These are phyloP conservation scores for Allygus modestus DNA, from an alignment of 2,888 invertebrate species.

Conservation along the genomic window DNA sequence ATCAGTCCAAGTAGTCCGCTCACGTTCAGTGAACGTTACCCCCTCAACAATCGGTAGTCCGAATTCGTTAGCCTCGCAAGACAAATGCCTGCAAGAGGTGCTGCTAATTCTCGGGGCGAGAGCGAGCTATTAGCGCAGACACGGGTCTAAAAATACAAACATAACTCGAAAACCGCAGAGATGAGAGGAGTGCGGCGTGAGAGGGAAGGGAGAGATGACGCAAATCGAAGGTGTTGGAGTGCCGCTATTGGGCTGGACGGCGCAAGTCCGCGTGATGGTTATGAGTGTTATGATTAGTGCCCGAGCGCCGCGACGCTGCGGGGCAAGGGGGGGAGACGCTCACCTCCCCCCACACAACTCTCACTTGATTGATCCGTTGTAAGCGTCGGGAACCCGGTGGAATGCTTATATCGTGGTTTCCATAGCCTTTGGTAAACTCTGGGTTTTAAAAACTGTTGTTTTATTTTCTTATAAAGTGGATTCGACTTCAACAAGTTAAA, in stretches of 20 bases:
- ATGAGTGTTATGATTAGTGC: constrained; percentile 58
- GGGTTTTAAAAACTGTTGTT: too few species aligned
- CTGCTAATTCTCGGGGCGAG: constrained; percentile 24
- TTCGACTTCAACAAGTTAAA: too few species aligned
- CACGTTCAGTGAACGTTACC: too few species aligned
- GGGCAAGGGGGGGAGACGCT: neutral
- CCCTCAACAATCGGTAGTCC: too few species aligned
- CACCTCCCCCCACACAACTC: neutral
- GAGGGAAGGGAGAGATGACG: constrained; percentile 41
- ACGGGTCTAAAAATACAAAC: constrained; percentile 56
- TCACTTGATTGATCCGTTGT: constrained; percentile 35
- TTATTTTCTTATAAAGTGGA: too few species aligned
- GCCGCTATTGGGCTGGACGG: constrained; percentile 23
- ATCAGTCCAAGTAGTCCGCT: too few species aligned
- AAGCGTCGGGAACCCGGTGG: neutral
- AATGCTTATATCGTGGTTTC: neutral
- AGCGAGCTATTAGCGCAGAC: constrained; percentile 15
- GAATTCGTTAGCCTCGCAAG: too few species aligned
- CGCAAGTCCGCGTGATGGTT: constrained; percentile 46
- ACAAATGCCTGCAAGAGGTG: neutral
- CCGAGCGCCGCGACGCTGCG: constrained; percentile 12
- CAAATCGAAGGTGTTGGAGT: constrained; percentile 19
- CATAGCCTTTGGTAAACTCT: too few species aligned
- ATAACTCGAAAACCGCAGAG: constrained; percentile 49
- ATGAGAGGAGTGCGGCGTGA: constrained; percentile 5